Evolutionary conservation across 1,140 invertebrate genomes (phyloP).

Genomic region (Drosophila ercepeae): DNA sequence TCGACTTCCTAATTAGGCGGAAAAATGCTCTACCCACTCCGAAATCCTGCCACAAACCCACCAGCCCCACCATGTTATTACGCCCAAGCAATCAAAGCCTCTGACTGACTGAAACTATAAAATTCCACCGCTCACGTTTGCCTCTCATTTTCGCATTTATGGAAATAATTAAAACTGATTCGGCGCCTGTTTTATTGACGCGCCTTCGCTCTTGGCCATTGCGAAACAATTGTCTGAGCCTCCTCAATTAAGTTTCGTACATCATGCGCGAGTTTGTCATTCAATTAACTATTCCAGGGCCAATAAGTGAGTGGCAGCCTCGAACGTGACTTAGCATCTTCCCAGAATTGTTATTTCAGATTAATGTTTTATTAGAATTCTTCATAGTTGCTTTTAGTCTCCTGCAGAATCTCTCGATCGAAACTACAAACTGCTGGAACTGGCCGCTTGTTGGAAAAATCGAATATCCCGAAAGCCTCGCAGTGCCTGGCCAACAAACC

Average conservation of each 20-base stretch:
- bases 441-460: not conserved
- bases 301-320: slow-evolving; percentile 44
- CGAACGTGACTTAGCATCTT: slow-evolving; percentile 50
- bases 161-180: slow-evolving; percentile 79
- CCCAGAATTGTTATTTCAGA: not conserved
- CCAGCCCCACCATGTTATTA: slow-evolving; percentile 5
- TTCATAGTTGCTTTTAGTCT: not conserved
- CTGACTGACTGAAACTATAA: slow-evolving; percentile 46
- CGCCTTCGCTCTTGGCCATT: slow-evolving; percentile 8
- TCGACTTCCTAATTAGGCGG: slow-evolving; percentile 63
- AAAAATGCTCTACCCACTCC: slow-evolving; percentile 30
- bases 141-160: slow-evolving; percentile 52
- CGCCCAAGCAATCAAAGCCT: slow-evolving; percentile 69
- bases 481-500: not conserved
- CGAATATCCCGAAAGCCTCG: slow-evolving; percentile 1
- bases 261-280: slow-evolving; percentile 61
- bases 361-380: not conserved
- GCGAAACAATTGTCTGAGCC: not conserved
- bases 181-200: slow-evolving; percentile 51
- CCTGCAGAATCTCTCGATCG: not conserved
- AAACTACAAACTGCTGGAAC: not conserved
- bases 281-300: slow-evolving; percentile 57
- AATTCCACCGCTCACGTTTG: slow-evolving; percentile 56
- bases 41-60: not conserved
- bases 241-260: slow-evolving; percentile 46